Base-by-base conservation (phyloP, 2,113 vertebrate genomes). In the Psettodes erumei region DNA sequence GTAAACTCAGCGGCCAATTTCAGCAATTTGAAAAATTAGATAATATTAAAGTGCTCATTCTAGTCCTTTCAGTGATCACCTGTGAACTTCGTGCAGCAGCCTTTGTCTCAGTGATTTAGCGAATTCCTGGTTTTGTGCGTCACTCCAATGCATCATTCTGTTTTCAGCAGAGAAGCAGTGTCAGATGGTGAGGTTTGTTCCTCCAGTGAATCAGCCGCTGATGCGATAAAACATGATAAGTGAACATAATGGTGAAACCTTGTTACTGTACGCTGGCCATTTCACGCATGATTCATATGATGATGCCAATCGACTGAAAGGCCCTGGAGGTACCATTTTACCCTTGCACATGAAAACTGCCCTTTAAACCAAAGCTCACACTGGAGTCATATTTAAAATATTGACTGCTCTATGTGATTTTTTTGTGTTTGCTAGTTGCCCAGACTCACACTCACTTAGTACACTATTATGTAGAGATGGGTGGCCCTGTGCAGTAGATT, bases 1-100 rank as follows among this genome's bases (percentile, higher is more conserved):
- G 48, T 56, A 68, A 56, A 77, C 12, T n/a, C 27, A 53, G 63
- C 37, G 15, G 40, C 23, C 18, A 28, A 5, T 72, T 43, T 53
- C 30, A 81, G 62, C 59, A 66, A 58, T 75, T 78, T 65, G 27
- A 75, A 67, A 0, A 28, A 71, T 55, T 70, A 65, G 27, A 75
- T 74, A 1, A 21, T 64, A 63, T 59, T n/a, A 33, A 48, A 60
- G 63, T 38, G 30, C 11, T 73, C 11, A 50, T 61, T 64, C 27
- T 35, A 9, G 0, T 59, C 15, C 13, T 71, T 65, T 50, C 30
- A 30, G 8, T 7, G 5, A 33, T 61, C 35, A 13, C 32, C 15
- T 30, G 23, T 59, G 7, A 60, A 35, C 21, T 50, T 48, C 1
- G 32, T 23, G 15, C 10, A 28, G n/a, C 42, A 33, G 13, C 21